Base-by-base conservation (phyloP, 2,113 vertebrate species). In the Nothocercus nigrocapillus region DNA sequence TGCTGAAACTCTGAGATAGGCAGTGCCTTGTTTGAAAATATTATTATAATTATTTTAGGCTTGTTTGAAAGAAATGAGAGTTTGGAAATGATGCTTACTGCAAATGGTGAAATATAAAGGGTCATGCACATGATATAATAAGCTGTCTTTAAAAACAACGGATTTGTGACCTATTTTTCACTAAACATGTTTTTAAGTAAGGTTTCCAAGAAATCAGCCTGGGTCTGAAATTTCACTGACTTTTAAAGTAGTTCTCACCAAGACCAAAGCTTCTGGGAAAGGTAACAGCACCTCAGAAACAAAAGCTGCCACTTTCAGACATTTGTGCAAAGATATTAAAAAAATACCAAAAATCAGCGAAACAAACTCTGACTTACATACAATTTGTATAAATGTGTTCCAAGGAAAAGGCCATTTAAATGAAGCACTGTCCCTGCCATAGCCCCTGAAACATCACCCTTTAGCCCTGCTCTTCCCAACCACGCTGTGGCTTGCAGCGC, bases 71-170 rank as follows among this genome's bases (percentile, higher is more conserved):
- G 68, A 83, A 87, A 66, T 12, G 24, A 67, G 79, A 89, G n/a
- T 47, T 86, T 94, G 75, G 67, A 92, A 96, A 80, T 36, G 11
- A 72, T 62, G 45, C 82, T 91, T 88, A 54, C n/a, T 87, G 63
- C 86, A 97, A 83, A 88, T 88, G 75, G 92, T 70, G 86, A 83
- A 74, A 93, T 79, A 51, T 11, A 85, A 79, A 34, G 70, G 49
- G 86, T 88, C 77, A 67, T 9, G 44, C 56, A 74, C 45, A 7
- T 4, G 34, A 62, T 45, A 36, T 5, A 93, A 75, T 74, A 68
- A 94, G 56, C 32, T 69, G 69, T 16, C 82, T 88, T 91, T 90
- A 88, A 90, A 92, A 90, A 88, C 73, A 82, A 92, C 61, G 49
- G 36, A 79, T 86, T 84, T 90, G 30, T 53, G 25, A 86, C n/a